Evolutionary conservation across 2,113 vertebrate genomes (phyloP), one percentile per base, ranked within the genome.

Genomic region (Enhydra lutris): DNA sequence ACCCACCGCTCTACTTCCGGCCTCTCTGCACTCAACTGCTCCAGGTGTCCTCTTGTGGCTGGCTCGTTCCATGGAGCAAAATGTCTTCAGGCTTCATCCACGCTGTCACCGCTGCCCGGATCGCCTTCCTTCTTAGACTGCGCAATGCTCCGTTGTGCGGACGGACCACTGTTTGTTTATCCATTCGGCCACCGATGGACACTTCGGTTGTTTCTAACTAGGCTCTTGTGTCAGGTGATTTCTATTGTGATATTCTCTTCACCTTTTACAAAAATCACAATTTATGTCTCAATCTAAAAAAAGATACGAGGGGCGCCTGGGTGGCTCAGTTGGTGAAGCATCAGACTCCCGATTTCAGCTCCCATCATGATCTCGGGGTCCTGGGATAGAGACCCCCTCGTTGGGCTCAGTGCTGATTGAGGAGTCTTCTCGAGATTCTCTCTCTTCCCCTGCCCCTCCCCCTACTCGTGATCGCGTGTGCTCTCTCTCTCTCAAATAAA

Each of bases 131-230:
- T 18, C 5, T 7, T 0, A 13, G 71, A n/a, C 36, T 2, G 14
- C 26, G 1, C n/a, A 8, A 29, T 23, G 17, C 29, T 36, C 29
- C 6, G 4, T 1, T 13, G 11, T 1, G 1, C 0, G 17, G 4
- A 12, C 0, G 3, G 13, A 23, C 69, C 39, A 1, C 3, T 1
- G 8, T 29, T 34, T 26, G 6, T 39, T 31, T 14, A 29, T 0
- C 47, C 23, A 3, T 6, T 31, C 11, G 1, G 4, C 11, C 1
- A 0, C 0, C 0, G 0, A 0, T 1, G 76, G 59, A 3, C 18
- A 0, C 50, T 24, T 2, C 15, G 21, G 39, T 18, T 9, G 3
- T 36, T 42, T 42, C 39, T 10, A 36, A 15, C 7, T 47, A 6
- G 65, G 26, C n/a, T 5, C 12, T n/a, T 7, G 50, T 2, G 12